Evolutionary conservation across 2,888 invertebrate species (phyloP), one percentile per base, ranked within the genome.

Genomic region (Eupelmus urozonus): DNA sequence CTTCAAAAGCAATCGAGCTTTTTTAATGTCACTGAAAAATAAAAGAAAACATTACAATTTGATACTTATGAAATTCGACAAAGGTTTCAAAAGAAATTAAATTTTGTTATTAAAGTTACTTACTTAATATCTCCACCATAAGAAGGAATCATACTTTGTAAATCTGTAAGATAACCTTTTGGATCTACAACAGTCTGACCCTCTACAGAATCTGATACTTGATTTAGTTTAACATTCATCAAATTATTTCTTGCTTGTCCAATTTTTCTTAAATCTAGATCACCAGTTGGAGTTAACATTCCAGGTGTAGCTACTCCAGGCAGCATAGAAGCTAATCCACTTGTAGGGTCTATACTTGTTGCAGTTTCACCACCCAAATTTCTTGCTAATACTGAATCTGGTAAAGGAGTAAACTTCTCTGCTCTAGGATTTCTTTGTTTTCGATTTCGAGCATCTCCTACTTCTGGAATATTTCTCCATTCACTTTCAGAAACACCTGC

Each of bases 171-270:
- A 88, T 99, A 99, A 1, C 99, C 99, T 90, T 99, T 99, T 0
- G 99, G 99, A 91, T 99, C 99, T 0, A 99, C 98, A 0, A 99
- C 99, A 0, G 99, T 99, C 91, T 99, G 99, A 0, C 99, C 99
- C 1, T 97, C 96, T 0, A 99, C 99, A 0, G 99, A 99, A 90
- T 99, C 99, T 0, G 99, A 98, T 1, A 96, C 96, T 81, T 90
- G 89, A 80, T 86, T 89, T 34, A 99, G 90, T 90, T 99, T 98
- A 0, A 99, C 99, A 87, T 98, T 98, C 99, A 99, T 99, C 2
- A 99, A 91, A 2, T 98, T 98, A 90, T 99, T 99, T 88, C 99
- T 93, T 0, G 99, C 99, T 91, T 99, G 98, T 3, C 99, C 99
- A 86, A 99, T 99, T 92, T 99, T 99, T 79, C 98, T 93, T 85